Evolutionary conservation across 2,113 vertebrate species (phyloP), one percentile per base, ranked within the genome.

Genomic region (Ceyx melanurus): DNA sequence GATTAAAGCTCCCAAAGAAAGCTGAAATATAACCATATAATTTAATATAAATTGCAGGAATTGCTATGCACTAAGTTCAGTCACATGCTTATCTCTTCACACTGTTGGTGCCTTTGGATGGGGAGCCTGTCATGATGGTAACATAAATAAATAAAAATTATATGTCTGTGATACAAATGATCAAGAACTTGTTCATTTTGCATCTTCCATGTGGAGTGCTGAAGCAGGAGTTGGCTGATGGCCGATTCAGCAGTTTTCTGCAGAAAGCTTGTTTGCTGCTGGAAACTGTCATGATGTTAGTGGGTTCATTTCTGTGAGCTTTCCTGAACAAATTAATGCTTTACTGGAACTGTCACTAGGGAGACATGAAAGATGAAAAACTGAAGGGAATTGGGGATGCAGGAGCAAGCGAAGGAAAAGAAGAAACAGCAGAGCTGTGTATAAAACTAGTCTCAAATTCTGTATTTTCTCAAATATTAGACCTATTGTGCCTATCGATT

Each of bases 341-440:
- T 89, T 66, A 56, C 60, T 93, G 40, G 29, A 86, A 19, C 29
- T 89, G 53, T 89, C 85, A 80, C 37, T 66, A 77, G 18, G 25
- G 48, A 86, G 28, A 81, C 29, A 51, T 67, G 48, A 90, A 89
- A 89, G 86, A 78, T 37, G 26, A 75, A 89, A 94, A 91, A 79
- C 82, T 66, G 78, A 84, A 92, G 45, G 16, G 20, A 84, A 75
- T 11, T 33, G 45, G 15, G 19, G 21, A 48, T 45, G 33, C 22
- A 26, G 23, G 31, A 90, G 20, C 4, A 74, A 48, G 19, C 17
- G 25, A 62, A 82, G 28, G 13, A 82, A 73, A 46, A 89, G 22
- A 73, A 79, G 42, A 84, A 83, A 62, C n/a, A 48, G 20, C 25
- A 72, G 22, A 84, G 8, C n/a, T 66, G 29, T 65, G 16, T 46